Evolutionary conservation across 1,140 invertebrate species (phyloP), one percentile per base, ranked within the genome.

Genomic region (Ostrea denselamellosa): DNA sequence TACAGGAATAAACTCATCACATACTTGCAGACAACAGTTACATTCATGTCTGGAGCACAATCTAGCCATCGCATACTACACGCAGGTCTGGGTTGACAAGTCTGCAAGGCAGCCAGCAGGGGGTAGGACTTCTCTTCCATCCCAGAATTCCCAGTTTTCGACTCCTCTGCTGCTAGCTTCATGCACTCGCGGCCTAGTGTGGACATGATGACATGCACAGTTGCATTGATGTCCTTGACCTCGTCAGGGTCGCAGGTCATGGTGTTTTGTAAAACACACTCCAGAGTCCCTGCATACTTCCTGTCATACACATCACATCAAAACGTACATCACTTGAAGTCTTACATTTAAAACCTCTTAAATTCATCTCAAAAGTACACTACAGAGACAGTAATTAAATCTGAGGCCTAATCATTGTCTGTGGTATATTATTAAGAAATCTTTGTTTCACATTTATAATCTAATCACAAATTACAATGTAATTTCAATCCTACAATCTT

Each of bases 231-330:
- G 9, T 52, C 53, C 44, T 28, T 83, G 44, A 54, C 53, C 8
- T 83, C 82, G 14, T 83, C 53, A 8, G n/a, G 19, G 17, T 83
- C 19, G 51, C 82, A 83, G 51, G 82, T 83, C 51, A 83, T 52
- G 17, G 82, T 83, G 25, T 83, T 83, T 54, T 83, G 44, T 52
- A 54, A n/a, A n/a, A 83, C 44, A 54, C 82, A 83, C 28, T 83
- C 82, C 14, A 83, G 10, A 8, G 82, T 83, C 8, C 7, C 19
- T 28, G 44, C 51, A 54, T 83, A 83, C 28, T 77, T 25, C 68
- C 68, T 77, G 68, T 28, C 9, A 12, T 14, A 77, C 8, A 77
- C 19, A 14, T 62, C n/a, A n/a, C 34, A 44, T 5, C 1, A 62
- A 62, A 19, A 7, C 56, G 17, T 62, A 62, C 56, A 62, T 19